Conservation (phyloP, 1,140 invertebrate genomes). For the Trachymyrmex cornetzi region DNA sequence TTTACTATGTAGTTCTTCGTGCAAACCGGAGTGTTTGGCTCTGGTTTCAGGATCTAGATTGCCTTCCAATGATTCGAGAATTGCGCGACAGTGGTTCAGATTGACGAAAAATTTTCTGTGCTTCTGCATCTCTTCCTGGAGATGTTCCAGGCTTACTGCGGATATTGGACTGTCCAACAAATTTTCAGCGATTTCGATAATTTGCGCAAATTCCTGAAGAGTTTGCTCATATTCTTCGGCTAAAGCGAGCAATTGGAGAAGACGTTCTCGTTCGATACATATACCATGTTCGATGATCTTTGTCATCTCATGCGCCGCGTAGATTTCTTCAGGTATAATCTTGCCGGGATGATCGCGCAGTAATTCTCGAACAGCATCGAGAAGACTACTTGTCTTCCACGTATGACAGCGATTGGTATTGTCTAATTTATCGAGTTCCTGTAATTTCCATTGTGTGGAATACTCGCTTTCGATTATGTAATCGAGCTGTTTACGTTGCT, state of each 20-base stretch:
- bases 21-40: constrained; percentile 91
- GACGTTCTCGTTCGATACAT: constrained; percentile 90
- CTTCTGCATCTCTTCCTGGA: constrained; percentile 95
- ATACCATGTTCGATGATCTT: constrained; percentile 90
- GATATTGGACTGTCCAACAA: constrained; percentile 91
- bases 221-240: constrained; percentile 95
- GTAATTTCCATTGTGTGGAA: constrained; percentile 88
- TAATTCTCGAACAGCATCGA: constrained; percentile 87
- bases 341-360: constrained; percentile 89
- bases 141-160: constrained; percentile 91
- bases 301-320: constrained; percentile 89
- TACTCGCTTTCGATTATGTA: constrained; percentile 88
- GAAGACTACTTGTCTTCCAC: constrained; percentile 86
- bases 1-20: constrained; percentile 91
- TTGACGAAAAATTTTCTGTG: constrained; percentile 96
- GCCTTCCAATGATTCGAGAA: constrained; percentile 94
- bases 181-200: constrained; percentile 93
- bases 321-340: constrained; percentile 90
- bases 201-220: constrained; percentile 93
- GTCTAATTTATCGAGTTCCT: constrained; percentile 90
- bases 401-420: constrained; percentile 87
- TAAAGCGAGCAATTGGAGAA: constrained; percentile 91
- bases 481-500: constrained; percentile 87
- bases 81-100: constrained; percentile 93
- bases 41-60: constrained; percentile 93